Evolutionary conservation across 2,113 vertebrate species (phyloP).

Genomic region (Chiloscyllium plagiosum): DNA sequence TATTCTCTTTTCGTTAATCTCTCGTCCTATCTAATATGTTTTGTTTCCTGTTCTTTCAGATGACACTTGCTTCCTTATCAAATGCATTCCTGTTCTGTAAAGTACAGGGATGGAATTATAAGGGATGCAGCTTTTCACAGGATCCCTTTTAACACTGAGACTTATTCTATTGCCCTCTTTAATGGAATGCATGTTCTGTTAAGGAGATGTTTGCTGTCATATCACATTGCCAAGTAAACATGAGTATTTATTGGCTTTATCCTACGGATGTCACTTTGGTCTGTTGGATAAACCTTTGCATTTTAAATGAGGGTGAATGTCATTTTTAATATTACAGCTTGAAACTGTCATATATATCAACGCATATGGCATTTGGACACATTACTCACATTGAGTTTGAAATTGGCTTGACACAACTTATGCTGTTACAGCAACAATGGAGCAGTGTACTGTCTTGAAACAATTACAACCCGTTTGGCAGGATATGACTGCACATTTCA

Average conservation of each 20-base stretch:
- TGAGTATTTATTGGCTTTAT: background rate
- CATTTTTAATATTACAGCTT: background rate
- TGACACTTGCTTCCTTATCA: slow-evolving; percentile 13
- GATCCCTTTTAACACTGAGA: background rate
- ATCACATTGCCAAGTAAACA: background rate
- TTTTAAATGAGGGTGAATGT: background rate
- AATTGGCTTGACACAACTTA: background rate
- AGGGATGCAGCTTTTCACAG: background rate
- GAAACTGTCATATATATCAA: background rate
- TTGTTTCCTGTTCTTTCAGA: background rate
- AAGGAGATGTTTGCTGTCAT: slow-evolving; percentile 27
- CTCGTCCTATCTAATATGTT: background rate
- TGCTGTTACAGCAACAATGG: background rate
- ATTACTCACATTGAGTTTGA: background rate
- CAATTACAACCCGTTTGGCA: slow-evolving; percentile 41
- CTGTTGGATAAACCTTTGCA: background rate
- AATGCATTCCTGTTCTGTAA: background rate
- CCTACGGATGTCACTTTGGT: background rate
- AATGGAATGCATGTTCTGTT: slow-evolving; percentile 9
- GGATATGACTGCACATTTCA: background rate
- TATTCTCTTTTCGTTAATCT: background rate
- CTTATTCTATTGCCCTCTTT: background rate
- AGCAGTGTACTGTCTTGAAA: background rate
- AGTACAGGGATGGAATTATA: background rate
- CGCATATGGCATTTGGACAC: background rate